Evolutionary conservation across 2,113 vertebrate species (phyloP).

Genomic region (Heterochromis multidens): DNA sequence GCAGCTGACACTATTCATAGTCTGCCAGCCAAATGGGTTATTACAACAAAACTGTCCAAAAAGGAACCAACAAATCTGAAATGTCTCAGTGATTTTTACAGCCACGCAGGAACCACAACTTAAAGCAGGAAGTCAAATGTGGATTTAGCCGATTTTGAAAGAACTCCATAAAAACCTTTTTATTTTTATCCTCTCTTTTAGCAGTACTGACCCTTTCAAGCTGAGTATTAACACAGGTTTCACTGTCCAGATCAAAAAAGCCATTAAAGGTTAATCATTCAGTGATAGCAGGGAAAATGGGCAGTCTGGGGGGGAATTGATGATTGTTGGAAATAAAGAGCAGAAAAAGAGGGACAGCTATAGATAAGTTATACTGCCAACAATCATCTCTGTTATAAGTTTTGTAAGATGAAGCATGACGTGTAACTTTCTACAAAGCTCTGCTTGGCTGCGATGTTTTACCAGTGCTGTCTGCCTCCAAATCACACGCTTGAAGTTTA

Average conservation of each 20-base stretch:
- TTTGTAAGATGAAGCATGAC: neutral
- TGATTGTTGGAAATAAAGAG: conserved; percentile 24
- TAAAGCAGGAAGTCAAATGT: conserved; percentile 50
- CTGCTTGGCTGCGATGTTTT: neutral
- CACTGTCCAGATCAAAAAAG: conserved; percentile 13
- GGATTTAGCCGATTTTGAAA: conserved; percentile 47
- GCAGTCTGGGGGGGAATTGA: neutral
- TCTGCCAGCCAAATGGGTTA: conserved; percentile 1
- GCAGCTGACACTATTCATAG: conserved; percentile 17
- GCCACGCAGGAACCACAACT: conserved; percentile 52
- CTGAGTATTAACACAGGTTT: neutral
- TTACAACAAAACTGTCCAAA: conserved; percentile 28
- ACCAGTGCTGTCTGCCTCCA: neutral
- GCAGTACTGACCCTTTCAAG: neutral
- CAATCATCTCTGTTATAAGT: neutral
- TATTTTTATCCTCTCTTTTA: conserved; percentile 31
- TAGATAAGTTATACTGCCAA: neutral
- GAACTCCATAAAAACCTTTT: conserved; percentile 26
- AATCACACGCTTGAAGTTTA: neutral
- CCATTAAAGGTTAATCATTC: conserved; percentile 53
- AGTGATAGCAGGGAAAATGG: neutral
- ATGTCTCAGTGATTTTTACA: conserved; percentile 40
- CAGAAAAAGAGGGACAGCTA: neutral
- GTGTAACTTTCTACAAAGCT: neutral
- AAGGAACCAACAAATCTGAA: conserved; percentile 27